Conservation (phyloP, 2,113 vertebrate genomes). For the Cavia porcellus region DNA sequence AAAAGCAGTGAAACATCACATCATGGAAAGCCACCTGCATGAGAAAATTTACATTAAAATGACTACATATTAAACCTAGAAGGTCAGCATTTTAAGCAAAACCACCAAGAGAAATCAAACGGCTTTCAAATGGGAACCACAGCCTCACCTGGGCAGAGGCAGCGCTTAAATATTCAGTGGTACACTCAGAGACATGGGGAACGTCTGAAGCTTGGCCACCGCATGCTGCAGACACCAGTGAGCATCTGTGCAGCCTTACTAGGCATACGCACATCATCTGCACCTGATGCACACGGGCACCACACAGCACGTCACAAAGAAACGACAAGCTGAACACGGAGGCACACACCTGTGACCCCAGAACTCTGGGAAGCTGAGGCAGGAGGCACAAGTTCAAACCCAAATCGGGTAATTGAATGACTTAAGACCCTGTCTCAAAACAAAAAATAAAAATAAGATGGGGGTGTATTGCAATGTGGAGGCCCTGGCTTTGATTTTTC, state of each 20-base stretch:
- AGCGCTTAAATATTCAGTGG: neutral
- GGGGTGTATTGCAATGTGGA: neutral
- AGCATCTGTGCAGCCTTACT: neutral
- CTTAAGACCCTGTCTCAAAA: neutral
- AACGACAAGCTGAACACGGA: neutral
- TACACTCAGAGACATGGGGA: neutral
- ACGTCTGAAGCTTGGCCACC: neutral
- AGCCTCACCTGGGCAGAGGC: neutral
- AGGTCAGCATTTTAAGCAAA: neutral
- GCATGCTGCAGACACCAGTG: neutral
- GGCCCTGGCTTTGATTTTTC: neutral
- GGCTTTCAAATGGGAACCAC: neutral
- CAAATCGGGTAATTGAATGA: neutral
- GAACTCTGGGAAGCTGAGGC: neutral
- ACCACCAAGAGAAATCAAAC: neutral
- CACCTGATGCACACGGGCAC: neutral
- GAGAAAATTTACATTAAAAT: neutral
- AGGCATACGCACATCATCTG: accelerated
- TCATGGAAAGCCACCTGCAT: neutral
- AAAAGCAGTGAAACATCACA: neutral
- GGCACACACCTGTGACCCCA: neutral
- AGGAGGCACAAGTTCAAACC: neutral
- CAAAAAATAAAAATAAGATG: neutral
- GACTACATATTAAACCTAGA: neutral
- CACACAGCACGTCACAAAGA: neutral